phyloP scores from a whole-genome alignment of 2,113 vertebrate species.

The Atractosteus spatula region DNA sequence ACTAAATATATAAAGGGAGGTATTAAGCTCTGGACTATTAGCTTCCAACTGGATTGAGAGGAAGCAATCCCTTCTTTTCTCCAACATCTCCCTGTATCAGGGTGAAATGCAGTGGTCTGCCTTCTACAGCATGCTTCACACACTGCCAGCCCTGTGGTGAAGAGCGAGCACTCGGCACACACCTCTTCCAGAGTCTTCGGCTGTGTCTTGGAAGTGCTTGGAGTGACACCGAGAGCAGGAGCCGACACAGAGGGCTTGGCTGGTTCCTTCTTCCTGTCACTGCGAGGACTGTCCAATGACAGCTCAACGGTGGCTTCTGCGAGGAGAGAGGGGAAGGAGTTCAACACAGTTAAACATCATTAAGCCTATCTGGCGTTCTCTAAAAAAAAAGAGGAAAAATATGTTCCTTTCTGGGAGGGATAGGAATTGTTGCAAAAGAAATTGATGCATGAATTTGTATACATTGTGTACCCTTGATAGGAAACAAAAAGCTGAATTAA shows the following conservation, averaged over 20 bases:
- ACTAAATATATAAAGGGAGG: too few relatives aligned
- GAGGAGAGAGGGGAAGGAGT: conserved; percentile 35
- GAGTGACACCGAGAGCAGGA: conserved; percentile 55
- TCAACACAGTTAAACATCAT: neutral
- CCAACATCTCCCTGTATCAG: too few relatives aligned
- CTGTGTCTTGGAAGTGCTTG: conserved; percentile 60
- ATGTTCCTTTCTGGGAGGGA: neutral
- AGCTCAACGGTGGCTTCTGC: conserved; percentile 92
- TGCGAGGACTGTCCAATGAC: conserved; percentile 81
- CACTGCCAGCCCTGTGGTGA: too few relatives aligned
- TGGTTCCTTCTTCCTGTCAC: conserved; percentile 68
- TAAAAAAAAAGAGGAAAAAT: conserved; percentile 12
- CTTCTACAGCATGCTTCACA: too few relatives aligned
- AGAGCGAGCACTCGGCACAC: neutral
- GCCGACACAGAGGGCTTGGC: conserved; percentile 57
- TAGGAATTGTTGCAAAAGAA: too few relatives aligned
- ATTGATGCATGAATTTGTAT: too few relatives aligned
- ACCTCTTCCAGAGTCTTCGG: conserved; percentile 81
- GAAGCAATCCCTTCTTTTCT: too few relatives aligned
- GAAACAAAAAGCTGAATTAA: too few relatives aligned
- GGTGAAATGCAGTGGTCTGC: too few relatives aligned
- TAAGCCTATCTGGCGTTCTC: conserved; percentile 19
- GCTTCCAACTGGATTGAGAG: too few relatives aligned
- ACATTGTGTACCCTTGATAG: too few relatives aligned
- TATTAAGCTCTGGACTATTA: too few relatives aligned